phyloP scores from a whole-genome alignment of 2,888 invertebrate species.

The Hoplodrina ambigua region DNA sequence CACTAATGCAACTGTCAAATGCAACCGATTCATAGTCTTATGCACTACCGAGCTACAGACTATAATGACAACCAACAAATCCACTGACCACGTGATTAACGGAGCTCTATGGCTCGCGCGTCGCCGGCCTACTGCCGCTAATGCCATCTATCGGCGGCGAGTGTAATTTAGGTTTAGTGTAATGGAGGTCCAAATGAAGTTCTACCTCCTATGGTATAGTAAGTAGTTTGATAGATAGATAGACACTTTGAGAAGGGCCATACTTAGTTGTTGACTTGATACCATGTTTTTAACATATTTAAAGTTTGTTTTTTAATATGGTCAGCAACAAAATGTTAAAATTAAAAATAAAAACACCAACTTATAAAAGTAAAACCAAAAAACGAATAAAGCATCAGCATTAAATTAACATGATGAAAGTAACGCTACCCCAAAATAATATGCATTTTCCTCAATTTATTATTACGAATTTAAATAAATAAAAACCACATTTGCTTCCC shows the following conservation, averaged over 20 bases:
- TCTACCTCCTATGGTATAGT: slow-evolving; percentile 10
- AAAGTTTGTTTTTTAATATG: too few relatives aligned
- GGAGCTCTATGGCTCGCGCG: slow-evolving; percentile 7
- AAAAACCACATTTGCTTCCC: slow-evolving; percentile 20
- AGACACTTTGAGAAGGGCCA: neutral
- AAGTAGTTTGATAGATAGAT: slow-evolving; percentile 2
- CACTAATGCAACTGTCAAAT: slow-evolving; percentile 45
- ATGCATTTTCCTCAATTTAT: slow-evolving; percentile 4
- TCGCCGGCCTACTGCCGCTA: slow-evolving; percentile 24
- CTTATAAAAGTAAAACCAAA: neutral
- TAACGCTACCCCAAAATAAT: neutral
- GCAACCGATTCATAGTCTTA: slow-evolving; percentile 41
- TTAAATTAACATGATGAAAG: neutral
- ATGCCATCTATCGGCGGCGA: slow-evolving; percentile 41
- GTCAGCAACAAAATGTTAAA: neutral
- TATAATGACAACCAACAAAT: slow-evolving; percentile 35
- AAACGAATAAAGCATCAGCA: neutral
- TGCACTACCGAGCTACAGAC: slow-evolving; percentile 24
- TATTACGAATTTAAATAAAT: slow-evolving; percentile 14
- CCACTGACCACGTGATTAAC: slow-evolving; percentile 14
- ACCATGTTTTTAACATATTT: neutral
- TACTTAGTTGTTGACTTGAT: neutral
- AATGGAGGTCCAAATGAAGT: slow-evolving; percentile 62
- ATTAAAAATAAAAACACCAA: neutral
- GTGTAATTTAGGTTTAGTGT: slow-evolving; percentile 52